phyloP scores from a whole-genome alignment of 2,797 vertebrate species.

The Xenops minutus region DNA sequence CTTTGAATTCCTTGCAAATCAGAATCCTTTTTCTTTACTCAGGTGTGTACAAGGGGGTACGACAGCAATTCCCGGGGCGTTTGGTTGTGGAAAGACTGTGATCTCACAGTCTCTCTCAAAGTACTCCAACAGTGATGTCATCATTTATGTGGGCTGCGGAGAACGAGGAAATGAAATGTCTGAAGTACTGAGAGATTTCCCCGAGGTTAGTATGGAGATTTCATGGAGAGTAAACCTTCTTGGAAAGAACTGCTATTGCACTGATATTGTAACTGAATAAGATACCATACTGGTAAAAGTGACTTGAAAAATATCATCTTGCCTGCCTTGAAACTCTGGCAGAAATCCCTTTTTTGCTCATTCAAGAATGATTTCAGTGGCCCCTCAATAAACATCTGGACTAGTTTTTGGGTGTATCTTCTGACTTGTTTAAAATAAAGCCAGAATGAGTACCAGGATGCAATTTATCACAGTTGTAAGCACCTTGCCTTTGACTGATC shows the following conservation, averaged over 20 bases:
- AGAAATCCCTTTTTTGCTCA: not conserved
- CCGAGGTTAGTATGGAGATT: constrained; percentile 76
- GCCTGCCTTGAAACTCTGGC: not conserved
- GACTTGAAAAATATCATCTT: not conserved
- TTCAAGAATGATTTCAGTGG: not conserved
- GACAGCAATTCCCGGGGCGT: constrained; percentile 96
- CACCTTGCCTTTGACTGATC: not conserved
- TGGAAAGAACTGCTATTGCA: not conserved
- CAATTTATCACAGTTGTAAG: not conserved
- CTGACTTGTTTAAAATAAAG: not conserved
- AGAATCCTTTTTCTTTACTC: constrained; percentile 24
- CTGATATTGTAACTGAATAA: not conserved
- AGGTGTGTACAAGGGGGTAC: constrained; percentile 99
- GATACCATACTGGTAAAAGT: not conserved
- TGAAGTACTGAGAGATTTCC: constrained; percentile 93
- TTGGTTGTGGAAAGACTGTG: constrained; percentile 98
- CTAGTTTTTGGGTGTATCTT: not conserved
- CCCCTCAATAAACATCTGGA: not conserved
- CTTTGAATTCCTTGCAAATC: not conserved
- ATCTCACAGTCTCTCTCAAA: constrained; percentile 98
- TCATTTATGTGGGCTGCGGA: constrained; percentile 96
- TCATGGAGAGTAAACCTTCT: not conserved
- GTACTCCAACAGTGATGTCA: constrained; percentile 98
- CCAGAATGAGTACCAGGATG: not conserved
- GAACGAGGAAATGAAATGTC: constrained; percentile 99